Evolutionary conservation across 2,797 vertebrate genomes (phyloP).

Genomic region (Triplophysa yarkandensis): DNA sequence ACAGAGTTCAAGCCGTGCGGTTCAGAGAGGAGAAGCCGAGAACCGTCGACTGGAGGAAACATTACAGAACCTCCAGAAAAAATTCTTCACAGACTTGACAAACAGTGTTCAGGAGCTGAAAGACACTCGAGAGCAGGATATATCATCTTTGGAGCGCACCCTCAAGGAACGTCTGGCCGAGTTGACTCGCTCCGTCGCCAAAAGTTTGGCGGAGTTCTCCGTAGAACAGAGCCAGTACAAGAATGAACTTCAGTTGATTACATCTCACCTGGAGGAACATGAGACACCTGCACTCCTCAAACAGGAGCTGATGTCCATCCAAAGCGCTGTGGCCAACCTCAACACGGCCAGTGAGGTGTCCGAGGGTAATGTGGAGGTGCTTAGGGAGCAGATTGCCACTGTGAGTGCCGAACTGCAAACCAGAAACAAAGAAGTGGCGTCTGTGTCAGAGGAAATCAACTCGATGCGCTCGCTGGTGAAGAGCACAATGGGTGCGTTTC

Average conservation of each 20-base stretch:
- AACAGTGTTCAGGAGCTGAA: constrained; percentile 89
- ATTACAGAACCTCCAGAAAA: constrained; percentile 91
- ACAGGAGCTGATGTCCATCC: constrained; percentile 78
- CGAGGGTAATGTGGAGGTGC: constrained; percentile 71
- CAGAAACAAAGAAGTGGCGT: constrained; percentile 85
- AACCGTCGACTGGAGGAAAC: constrained; percentile 86
- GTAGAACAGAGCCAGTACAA: constrained; percentile 85
- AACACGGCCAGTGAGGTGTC: constrained; percentile 69
- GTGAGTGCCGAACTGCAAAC: constrained; percentile 88
- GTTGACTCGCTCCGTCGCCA: constrained; percentile 86
- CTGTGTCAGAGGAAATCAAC: constrained; percentile 83
- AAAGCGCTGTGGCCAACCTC: constrained; percentile 74
- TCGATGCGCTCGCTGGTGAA: constrained; percentile 77
- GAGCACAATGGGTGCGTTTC: constrained; percentile 74
- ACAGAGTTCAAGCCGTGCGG: constrained; percentile 75
- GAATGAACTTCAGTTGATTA: constrained; percentile 83
- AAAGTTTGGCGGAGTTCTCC: constrained; percentile 86
- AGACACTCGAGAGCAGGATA: constrained; percentile 86
- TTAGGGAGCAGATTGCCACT: constrained; percentile 80
- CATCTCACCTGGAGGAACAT: constrained; percentile 78
- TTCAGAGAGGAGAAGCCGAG: constrained; percentile 86
- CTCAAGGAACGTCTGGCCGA: constrained; percentile 90
- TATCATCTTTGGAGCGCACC: constrained; percentile 87
- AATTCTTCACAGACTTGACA: constrained; percentile 87
- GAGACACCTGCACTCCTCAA: constrained; percentile 70